Percentiles rank a stretch among this genome's conserved stretches.
These are phyloP conservation scores for Dione vanillae DNA, from an alignment of 2,888 invertebrate genomes.

Conservation along the genomic window DNA sequence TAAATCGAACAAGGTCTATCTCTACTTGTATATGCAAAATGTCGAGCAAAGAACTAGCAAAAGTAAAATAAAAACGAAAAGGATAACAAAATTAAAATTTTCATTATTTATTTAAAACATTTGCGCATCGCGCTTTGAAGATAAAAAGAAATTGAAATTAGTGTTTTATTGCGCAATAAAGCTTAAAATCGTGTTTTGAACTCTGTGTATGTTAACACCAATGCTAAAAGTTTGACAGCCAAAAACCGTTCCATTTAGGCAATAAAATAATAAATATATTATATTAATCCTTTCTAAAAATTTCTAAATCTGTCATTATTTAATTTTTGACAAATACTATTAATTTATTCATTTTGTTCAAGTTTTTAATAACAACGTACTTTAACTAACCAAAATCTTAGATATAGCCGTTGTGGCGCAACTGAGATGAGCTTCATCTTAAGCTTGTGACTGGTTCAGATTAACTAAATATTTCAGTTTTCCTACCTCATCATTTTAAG, in stretches of 20 bases:
- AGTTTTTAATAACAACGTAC: too few relatives aligned
- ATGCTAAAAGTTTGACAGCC: neutral
- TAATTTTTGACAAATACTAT: too few relatives aligned
- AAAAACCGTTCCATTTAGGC: neutral
- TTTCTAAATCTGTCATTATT: too few relatives aligned
- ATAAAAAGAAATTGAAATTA: neutral
- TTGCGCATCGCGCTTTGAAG: slow-evolving; percentile 4
- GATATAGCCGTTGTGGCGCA: too few relatives aligned
- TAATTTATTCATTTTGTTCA: too few relatives aligned
- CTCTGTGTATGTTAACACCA: neutral
- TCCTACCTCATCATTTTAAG: neutral
- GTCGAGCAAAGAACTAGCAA: neutral
- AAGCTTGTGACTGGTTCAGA: too few relatives aligned
- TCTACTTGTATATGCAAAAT: too few relatives aligned
- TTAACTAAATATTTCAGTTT: neutral
- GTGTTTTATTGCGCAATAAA: slow-evolving; percentile 9
- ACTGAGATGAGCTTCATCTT: neutral
- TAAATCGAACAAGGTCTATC: too few relatives aligned
- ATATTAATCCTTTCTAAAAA: too few relatives aligned
- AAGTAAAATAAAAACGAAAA: neutral
- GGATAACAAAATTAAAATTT: neutral
- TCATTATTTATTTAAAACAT: neutral
- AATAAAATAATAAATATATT: neutral
- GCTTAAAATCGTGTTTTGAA: too few relatives aligned
- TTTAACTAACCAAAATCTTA: too few relatives aligned